These are phyloP conservation scores for Latrodectus elegans DNA, from an alignment of 2,888 invertebrate species.

Conservation along the genomic window DNA sequence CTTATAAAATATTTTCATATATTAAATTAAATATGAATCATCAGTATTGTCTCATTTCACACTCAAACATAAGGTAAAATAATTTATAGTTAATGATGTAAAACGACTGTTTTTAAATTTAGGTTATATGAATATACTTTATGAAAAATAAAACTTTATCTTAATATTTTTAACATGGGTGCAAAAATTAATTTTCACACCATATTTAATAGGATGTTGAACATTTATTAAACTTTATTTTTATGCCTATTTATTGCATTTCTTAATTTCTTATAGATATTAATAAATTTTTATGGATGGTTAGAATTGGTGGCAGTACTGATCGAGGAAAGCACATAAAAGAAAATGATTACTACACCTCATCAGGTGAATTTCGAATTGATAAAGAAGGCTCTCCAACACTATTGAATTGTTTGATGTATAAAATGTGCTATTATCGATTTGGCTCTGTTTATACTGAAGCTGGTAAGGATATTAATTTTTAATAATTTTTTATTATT, in stretches of 20 bases:
- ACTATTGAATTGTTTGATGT: conserved; percentile 97
- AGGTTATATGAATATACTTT: too few relatives aligned
- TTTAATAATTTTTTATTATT: background rate
- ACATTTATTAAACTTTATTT: too few relatives aligned
- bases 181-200: too few relatives aligned
- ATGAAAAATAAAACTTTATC: too few relatives aligned
- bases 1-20: too few relatives aligned
- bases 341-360: conserved; percentile 97
- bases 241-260: too few relatives aligned
- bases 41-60: too few relatives aligned
- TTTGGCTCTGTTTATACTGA: conserved; percentile 98
- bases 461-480: conserved; percentile 79
- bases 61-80: too few relatives aligned
- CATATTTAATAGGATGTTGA: background rate
- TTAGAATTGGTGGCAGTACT: conserved; percentile 95
- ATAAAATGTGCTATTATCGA: conserved; percentile 99
- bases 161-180: too few relatives aligned
- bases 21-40: too few relatives aligned
- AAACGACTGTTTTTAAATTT: too few relatives aligned
- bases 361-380: conserved; percentile 95
- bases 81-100: too few relatives aligned
- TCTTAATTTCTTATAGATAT: conserved; percentile 79
- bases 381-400: conserved; percentile 94
- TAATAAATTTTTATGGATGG: conserved; percentile 99
- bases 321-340: conserved; percentile 95